Conservation (phyloP, 2,888 invertebrate genomes). For the Agriotes lineatus region DNA sequence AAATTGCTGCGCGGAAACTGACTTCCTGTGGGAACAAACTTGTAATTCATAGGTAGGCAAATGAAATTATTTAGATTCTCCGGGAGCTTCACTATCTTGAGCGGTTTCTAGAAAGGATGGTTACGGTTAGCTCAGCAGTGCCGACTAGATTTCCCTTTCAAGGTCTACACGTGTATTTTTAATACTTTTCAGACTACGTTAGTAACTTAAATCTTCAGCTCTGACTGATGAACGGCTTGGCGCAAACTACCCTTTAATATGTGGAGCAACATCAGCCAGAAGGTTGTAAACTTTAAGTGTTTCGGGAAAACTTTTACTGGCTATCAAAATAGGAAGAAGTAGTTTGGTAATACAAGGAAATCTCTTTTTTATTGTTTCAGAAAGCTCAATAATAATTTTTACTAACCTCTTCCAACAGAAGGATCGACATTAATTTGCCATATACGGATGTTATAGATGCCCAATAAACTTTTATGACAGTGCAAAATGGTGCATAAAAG, state of each 20-base stretch:
- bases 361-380: constrained; percentile 6
- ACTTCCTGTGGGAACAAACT: constrained; percentile 26
- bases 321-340: constrained; percentile 1
- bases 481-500: too few relatives aligned
- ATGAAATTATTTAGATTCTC: constrained; percentile 28
- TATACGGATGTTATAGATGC: too few relatives aligned
- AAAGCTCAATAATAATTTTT: background rate
- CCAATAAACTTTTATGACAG: too few relatives aligned
- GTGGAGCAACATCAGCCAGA: too few relatives aligned
- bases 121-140: constrained; percentile 6
- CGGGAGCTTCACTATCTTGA: constrained; percentile 10
- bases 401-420: background rate
- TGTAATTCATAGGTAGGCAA: constrained; percentile 32
- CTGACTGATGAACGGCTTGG: too few relatives aligned
- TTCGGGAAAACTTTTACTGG: background rate
- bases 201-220: too few relatives aligned
- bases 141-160: too few relatives aligned
- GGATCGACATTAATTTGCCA: too few relatives aligned
- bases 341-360: background rate
- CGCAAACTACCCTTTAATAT: too few relatives aligned
- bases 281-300: too few relatives aligned
- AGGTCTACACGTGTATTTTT: too few relatives aligned
- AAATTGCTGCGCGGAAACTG: constrained; percentile 9
- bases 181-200: too few relatives aligned
- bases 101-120: background rate